Evolutionary conservation across 2,797 vertebrate species (phyloP).

Genomic region (Holocentrus rufus): DNA sequence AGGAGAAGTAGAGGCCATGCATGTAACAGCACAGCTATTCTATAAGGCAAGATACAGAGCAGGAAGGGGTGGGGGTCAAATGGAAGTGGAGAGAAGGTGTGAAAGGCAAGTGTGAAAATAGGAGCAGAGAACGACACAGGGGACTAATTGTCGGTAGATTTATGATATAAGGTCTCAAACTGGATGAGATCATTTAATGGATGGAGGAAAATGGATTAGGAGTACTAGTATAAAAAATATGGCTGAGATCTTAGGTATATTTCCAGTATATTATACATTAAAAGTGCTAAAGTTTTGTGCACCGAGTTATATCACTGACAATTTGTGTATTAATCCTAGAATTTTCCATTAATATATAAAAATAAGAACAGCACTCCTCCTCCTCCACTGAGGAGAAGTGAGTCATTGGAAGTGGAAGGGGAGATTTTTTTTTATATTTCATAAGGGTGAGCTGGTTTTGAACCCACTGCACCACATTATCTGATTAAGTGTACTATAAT

Average conservation of each 20-base stretch:
- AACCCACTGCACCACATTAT: background rate
- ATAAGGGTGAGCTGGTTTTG: background rate
- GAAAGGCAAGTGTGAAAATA: slow-evolving; percentile 10
- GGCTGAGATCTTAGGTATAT: background rate
- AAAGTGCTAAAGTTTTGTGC: too few species aligned
- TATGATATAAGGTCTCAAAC: slow-evolving; percentile 13
- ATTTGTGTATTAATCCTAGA: too few species aligned
- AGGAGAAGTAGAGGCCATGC: slow-evolving; percentile 17
- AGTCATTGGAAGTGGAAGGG: too few species aligned
- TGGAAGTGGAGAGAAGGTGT: background rate
- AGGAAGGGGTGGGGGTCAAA: background rate
- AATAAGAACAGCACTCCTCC: too few species aligned
- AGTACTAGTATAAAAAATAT: background rate
- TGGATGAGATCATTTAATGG: slow-evolving; percentile 39
- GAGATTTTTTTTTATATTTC: background rate
- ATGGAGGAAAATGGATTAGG: slow-evolving; percentile 16
- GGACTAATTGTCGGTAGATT: slow-evolving; percentile 17
- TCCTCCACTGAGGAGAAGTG: too few species aligned
- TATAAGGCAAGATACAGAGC: background rate
- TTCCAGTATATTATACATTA: background rate
- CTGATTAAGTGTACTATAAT: background rate
- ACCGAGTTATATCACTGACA: too few species aligned
- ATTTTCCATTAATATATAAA: too few species aligned
- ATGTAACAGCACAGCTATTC: slow-evolving; percentile 1
- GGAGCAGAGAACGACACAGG: background rate